Evolutionary conservation across 2,113 vertebrate species (phyloP), one percentile per base, ranked within the genome.

Genomic region (Tonatia bakeri): DNA sequence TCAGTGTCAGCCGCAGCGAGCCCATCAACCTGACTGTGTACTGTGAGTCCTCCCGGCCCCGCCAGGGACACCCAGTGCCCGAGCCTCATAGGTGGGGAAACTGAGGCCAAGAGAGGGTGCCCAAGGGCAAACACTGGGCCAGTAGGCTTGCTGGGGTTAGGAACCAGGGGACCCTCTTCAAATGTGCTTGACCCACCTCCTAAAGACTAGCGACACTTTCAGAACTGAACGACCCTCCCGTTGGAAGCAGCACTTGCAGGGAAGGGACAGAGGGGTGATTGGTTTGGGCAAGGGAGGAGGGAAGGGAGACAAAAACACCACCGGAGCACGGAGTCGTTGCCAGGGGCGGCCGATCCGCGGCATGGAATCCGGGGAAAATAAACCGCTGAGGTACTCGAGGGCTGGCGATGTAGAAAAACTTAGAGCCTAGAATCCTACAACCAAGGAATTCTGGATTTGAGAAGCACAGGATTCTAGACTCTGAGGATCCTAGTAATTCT

Each of bases 1-100:
- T 98, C 95, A 98, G 96, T 13, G 61, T 52, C 73, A 97, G 96
- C 96, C 97, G 96, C 89, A 98, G 98, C 16, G 64, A 96, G 43
- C 96, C 96, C 13, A 1, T 96, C 92, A 91, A 97, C 94, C 76
- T 98, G 67, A 98, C 96, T 0, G 96, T 98, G 83, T 97, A 97
- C 92, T 98, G 98, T 98, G 97, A 98, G 98, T 98, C 67, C 88
- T 90, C 87, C 88, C 3, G 45, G 83, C 45, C 50, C 75, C 20
- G 0, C 56, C 76, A 26, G 56, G 40, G 43, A 43, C 0, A 3
- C 52, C 69, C 36, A 0, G 28, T 5, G 70, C n/a, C 45, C 50
- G 28, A 10, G 28, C 40, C 72, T n/a, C 54, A 6, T 0, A 17
- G 56, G 26, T 45, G 67, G 87, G 94, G 91, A 96, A 81, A 94